Evolutionary conservation across 1,140 invertebrate genomes (phyloP), one percentile per base, ranked within the genome.

Genomic region (Drosophila carrolli): DNA sequence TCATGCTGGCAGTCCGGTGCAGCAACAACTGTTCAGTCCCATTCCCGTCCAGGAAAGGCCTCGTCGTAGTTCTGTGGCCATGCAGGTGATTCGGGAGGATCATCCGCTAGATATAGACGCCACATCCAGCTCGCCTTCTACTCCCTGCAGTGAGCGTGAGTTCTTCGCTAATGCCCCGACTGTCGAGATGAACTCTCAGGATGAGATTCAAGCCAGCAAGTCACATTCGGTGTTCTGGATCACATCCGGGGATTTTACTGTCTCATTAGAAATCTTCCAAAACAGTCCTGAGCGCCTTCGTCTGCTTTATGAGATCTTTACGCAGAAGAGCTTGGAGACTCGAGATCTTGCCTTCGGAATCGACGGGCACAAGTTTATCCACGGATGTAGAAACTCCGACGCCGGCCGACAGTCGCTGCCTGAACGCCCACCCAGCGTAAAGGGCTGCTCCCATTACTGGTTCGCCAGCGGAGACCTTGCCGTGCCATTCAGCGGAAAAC

Each of bases 371-470:
- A 89, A 86, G 51, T 91, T 86, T 5, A 43, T 19, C 9, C 50
- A 60, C 1, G 29, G 41, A 10, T 47, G 35, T 2, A 35, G 29
- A 3, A 6, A 1, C 2, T 13, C 29, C 7, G 27, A 66, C 0
- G 10, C 46, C 0, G 6, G 44, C 1, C 67, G 70, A 0, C 35
- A 54, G 7, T 46, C 35, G 1, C 41, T 80, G 23, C 84, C 83
- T 0, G 71, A 78, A 19, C 65, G 78, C 14, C 71, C 82, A 9
- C 75, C 90, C 1, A 76, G 60, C n/a, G 62, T 50, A 0, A 75
- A 90, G 58, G 88, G 74, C 11, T 79, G 78, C 67, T 91, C 90
- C 0, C 84, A 92, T 14, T 92, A 92, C 46, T 92, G 91, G 91
- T 92, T 92, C 37, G 80, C 84, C 46, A 81, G 76, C 35, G 91